Percentiles rank a stretch among this genome's conserved stretches.
These are phyloP conservation scores for Trissolcus basalis DNA, from an alignment of 1,140 invertebrate genomes.

Conservation along the genomic window DNA sequence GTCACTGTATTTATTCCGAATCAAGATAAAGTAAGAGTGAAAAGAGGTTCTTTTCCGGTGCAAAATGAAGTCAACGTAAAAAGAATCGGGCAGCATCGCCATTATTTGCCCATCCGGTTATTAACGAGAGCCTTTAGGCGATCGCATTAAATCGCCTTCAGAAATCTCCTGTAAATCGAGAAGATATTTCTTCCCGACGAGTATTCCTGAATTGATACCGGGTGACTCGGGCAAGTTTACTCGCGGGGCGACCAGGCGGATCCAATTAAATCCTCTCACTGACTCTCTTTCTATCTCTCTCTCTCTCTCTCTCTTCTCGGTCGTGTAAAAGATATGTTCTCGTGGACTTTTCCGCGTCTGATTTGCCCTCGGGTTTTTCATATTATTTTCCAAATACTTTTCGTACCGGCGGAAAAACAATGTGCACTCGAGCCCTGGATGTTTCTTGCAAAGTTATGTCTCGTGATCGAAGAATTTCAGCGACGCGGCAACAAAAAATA, in stretches of 20 bases:
- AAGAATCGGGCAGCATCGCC: conserved; percentile 38
- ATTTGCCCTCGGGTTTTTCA: conserved; percentile 17
- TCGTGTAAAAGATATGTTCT: conserved; percentile 50
- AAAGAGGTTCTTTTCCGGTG: conserved; percentile 35
- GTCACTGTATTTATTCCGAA: conserved; percentile 18
- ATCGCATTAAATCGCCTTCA: conserved; percentile 58
- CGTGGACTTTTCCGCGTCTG: conserved; percentile 15
- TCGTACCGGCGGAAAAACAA: conserved; percentile 25
- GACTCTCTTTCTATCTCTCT: no score
- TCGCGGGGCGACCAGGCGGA: conserved; percentile 17
- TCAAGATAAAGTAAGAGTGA: conserved; percentile 35
- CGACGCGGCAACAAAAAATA: conserved; percentile 12
- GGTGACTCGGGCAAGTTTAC: conserved; percentile 35
- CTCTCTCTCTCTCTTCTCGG: conserved; percentile 39
- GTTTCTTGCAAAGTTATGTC: conserved; percentile 41
- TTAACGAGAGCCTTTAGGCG: conserved; percentile 58
- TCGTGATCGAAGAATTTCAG: conserved; percentile 23
- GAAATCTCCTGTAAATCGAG: conserved; percentile 55
- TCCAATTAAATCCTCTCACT: conserved; percentile 55
- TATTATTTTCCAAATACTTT: conserved; percentile 35
- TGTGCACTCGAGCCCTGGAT: conserved; percentile 13
- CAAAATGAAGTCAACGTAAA: conserved; percentile 42
- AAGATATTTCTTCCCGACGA: conserved; percentile 38
- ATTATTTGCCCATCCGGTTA: conserved; percentile 57
- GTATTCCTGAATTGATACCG: conserved; percentile 38